Conservation (phyloP, 2,113 vertebrate species). For the Chionomys nivalis region DNA sequence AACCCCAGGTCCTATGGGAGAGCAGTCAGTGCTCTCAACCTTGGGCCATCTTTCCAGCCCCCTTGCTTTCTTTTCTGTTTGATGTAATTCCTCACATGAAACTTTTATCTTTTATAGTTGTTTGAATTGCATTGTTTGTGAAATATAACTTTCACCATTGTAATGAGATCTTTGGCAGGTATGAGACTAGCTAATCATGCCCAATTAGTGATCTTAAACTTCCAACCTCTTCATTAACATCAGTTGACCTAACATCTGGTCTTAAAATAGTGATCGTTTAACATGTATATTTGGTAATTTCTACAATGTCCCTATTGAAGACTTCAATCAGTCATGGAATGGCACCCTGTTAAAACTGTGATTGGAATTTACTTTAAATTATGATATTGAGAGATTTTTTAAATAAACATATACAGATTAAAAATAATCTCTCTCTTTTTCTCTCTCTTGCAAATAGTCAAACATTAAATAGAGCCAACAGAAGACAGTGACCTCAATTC, state of each 20-base stretch:
- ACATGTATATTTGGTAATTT: not conserved
- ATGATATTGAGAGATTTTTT: not conserved
- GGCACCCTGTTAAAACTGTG: not conserved
- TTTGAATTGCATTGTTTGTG: not conserved
- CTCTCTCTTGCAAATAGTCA: not conserved
- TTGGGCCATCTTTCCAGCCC: not conserved
- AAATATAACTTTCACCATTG: conserved; percentile 16
- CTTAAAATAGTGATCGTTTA: conserved; percentile 24
- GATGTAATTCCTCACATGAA: conserved; percentile 26
- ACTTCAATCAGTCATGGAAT: not conserved
- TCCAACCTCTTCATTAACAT: not conserved
- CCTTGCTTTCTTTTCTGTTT: conserved; percentile 9
- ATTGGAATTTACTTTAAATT: conserved; percentile 30
- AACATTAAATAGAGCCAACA: conserved; percentile 18
- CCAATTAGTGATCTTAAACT: not conserved
- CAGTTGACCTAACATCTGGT: not conserved
- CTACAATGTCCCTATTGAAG: conserved; percentile 30
- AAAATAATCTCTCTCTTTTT: not conserved
- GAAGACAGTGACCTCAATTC: conserved; percentile 15
- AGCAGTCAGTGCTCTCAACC: not conserved
- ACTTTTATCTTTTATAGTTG: not conserved
- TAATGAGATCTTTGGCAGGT: not conserved
- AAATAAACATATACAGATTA: conserved; percentile 32
- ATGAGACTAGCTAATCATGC: not conserved
- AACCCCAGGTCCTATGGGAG: not conserved